Percentiles rank a stretch among this genome's conserved stretches.
Evolutionary conservation across 2,888 invertebrate species (phyloP).

Genomic region (Artemia sinica): DNA sequence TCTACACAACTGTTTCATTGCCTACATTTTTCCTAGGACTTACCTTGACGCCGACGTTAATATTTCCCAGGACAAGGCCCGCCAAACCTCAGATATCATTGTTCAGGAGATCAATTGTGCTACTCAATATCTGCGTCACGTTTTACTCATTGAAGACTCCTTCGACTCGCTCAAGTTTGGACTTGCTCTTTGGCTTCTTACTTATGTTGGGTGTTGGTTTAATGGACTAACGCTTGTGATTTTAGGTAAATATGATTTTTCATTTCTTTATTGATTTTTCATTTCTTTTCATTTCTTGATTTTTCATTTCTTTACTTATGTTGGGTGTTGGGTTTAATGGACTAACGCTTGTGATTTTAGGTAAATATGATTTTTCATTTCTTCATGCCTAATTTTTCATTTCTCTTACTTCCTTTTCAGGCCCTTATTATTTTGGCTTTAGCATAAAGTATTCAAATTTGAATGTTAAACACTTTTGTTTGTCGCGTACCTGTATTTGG

Average conservation of each 20-base stretch:
- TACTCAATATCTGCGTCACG: slow-evolving; percentile 62
- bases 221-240: slow-evolving; percentile 97
- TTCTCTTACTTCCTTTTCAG: too few relatives aligned
- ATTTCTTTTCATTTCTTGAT: slow-evolving; percentile 14
- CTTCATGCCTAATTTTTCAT: neutral
- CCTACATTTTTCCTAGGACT: slow-evolving; percentile 39
- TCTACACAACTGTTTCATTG: neutral
- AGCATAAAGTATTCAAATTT: too few relatives aligned
- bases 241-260: slow-evolving; percentile 46
- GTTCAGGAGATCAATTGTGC: slow-evolving; percentile 72
- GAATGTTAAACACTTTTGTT: too few relatives aligned
- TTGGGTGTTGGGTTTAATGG: slow-evolving; percentile 99
- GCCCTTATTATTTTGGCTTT: too few relatives aligned
- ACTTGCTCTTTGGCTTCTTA: slow-evolving; percentile 83
- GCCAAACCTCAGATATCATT: slow-evolving; percentile 64
- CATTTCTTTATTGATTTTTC: slow-evolving; percentile 18
- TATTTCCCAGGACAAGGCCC: slow-evolving; percentile 76
- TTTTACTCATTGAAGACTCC: slow-evolving; percentile 84
- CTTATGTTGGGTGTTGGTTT: slow-evolving; percentile 95
- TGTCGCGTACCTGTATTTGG: too few relatives aligned
- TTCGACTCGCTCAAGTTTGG: slow-evolving; percentile 91
- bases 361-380: slow-evolving; percentile 37
- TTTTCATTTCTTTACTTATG: slow-evolving; percentile 37
- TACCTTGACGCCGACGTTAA: slow-evolving; percentile 71
- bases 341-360: slow-evolving; percentile 89